Evolutionary conservation across 1,140 invertebrate species (phyloP).

Genomic region (Sarcophaga bullata): DNA sequence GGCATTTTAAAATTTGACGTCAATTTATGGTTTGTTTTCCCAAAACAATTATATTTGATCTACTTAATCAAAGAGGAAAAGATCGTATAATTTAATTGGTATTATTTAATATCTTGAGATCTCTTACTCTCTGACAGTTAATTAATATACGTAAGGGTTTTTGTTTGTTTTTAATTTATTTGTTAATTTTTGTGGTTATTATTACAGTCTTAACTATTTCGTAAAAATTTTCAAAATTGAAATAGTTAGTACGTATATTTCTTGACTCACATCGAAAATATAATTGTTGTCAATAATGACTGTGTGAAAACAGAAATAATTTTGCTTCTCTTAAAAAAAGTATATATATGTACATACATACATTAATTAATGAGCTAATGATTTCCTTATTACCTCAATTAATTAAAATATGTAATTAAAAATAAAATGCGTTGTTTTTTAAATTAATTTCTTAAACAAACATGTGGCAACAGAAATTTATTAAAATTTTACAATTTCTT

Average conservation of each 20-base stretch:
- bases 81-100: too few species aligned
- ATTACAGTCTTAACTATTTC: too few species aligned
- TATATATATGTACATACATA: neutral
- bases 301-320: neutral
- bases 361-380: neutral
- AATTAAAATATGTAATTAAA: neutral
- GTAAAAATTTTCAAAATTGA: too few species aligned
- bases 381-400: neutral
- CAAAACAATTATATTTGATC: neutral
- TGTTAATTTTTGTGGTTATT: too few species aligned
- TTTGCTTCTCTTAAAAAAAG: too few species aligned
- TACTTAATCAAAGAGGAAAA: neutral
- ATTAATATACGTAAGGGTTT: too few species aligned
- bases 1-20: neutral
- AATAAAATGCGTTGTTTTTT: conserved; percentile 35
- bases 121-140: too few species aligned
- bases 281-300: conserved; percentile 34
- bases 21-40: neutral
- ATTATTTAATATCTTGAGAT: too few species aligned
- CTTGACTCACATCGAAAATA: neutral
- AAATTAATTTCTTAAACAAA: neutral
- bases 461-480: neutral
- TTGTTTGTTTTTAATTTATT: too few species aligned
- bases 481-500: neutral
- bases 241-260: too few species aligned